phyloP scores from a whole-genome alignment of 2,888 invertebrate species.

The Zeuzera pyrina region DNA sequence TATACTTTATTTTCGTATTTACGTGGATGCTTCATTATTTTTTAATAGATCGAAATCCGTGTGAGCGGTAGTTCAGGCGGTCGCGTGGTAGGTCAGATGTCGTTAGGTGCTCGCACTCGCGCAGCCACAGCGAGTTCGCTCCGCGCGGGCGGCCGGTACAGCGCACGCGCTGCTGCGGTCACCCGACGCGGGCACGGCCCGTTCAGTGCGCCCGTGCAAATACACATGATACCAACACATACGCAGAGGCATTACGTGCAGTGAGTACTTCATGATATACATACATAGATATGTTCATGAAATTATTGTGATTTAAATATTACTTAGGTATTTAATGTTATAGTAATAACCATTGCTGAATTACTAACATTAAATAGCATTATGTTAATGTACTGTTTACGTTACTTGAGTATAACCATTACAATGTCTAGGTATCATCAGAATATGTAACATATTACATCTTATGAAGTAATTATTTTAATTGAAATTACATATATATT shows the following conservation, averaged over 20 bases:
- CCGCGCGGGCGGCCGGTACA: slow-evolving; percentile 87
- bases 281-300: background rate
- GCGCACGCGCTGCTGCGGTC: slow-evolving; percentile 90
- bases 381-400: no score
- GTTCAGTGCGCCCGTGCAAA: slow-evolving; percentile 83
- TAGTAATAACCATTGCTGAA: no score
- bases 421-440: no score
- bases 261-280: slow-evolving; percentile 31
- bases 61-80: slow-evolving; percentile 47
- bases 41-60: slow-evolving; percentile 52
- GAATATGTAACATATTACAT: no score
- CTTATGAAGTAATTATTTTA: background rate
- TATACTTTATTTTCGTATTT: no score
- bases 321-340: background rate
- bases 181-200: slow-evolving; percentile 92
- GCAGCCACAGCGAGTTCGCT: slow-evolving; percentile 92
- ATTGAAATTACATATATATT: background rate
- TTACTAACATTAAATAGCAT: no score
- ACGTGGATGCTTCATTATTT: no score
- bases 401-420: no score
- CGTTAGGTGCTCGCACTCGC: slow-evolving; percentile 90
- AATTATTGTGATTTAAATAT: background rate
- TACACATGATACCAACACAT: slow-evolving; percentile 78
- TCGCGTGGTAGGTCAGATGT: slow-evolving; percentile 81
- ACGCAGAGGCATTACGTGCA: slow-evolving; percentile 63